Evolutionary conservation across 2,797 vertebrate species (phyloP), one percentile per base, ranked within the genome.

Genomic region (Poeciliopsis gracilis): DNA sequence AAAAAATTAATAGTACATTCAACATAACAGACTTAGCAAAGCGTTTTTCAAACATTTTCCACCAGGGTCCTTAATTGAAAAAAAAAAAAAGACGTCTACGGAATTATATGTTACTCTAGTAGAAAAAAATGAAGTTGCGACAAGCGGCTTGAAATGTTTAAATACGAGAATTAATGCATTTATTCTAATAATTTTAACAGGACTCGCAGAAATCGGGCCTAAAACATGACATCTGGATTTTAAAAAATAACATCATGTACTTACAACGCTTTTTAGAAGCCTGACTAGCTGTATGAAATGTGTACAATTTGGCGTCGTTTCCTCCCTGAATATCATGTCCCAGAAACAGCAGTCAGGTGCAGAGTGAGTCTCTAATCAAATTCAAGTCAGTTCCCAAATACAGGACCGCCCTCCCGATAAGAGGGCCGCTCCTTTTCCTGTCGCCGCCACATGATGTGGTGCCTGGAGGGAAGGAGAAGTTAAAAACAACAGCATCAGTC

Each of bases 331-430:
- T 2, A 6, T 2, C 3, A 13, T 59, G 46, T 20, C 3, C 74
- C 69, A 10, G 67, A 1, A n/a, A 18, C 79, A 72, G 74, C 51
- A 25, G 74, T 4, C 81, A 87, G 90, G 85, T 92, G 88, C 73
- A 63, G 43, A 16, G 8, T 30, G 33, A 72, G 69, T 46, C 61
- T 49, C 55, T 90, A 93, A 92, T 92, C 85, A 88, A 1, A 73
- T 79, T 81, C 80, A 78, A 77, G 53, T 12, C 55, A 25, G 77
- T 0, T 9, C 23, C 1, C 71, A 43, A 18, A 77, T 57, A 49
- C 0, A 73, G 78, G 1, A 33, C 84, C 89, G 90, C 86, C 90
- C 86, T 72, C 38, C 23, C 2, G 1, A 3, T 30, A 8, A 55
- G 28, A 74, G 6, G 45, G 45, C 41, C 67, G 67, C 41, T 70